Base-by-base conservation (phyloP, 1,140 invertebrate genomes). In the Coboldia fuscipes region DNA sequence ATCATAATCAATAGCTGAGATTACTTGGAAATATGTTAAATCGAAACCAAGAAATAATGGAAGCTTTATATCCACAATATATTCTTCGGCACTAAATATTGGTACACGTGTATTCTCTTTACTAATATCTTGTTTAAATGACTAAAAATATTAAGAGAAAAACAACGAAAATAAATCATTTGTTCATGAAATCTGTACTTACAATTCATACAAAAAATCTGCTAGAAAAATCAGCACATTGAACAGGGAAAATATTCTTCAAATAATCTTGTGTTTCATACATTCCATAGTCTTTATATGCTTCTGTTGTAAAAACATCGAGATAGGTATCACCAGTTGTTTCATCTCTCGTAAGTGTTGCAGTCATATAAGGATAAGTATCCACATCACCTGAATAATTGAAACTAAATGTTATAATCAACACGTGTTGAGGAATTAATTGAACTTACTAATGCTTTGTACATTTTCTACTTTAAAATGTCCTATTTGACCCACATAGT, bases 1-100 rank as follows among this genome's bases (percentile, higher is more conserved):
- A 16, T 32, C 30, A 8, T 16, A 16, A 19, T 32, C 30, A 9
- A 10, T 4, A 16, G 30, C 30, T 18, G 18, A 19, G 4, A 32
- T 13, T 32, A 32, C 21, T 24, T 34, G 18, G 27, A 23, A 16
- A 29, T 17, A 26, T 21, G 37, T 35, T 15, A 39, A 28, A 20
- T 39, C 34, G 22, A 39, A 39, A 36, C 33, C 33, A 8, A 16
- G 12, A 18, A 30, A 34, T 16, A 39, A 23, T n/a, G 37, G 37
- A 16, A 34, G 30, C 22, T 28, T 32, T 22, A 39, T 22, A n/a
- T 23, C 12, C 3, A 39, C 3, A 4, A 18, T 29, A 26, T 39
- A 39, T n/a, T 6, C 6, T 2, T 12, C 15, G 14, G 31, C 3
- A 14, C 33, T 24, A 27, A 39, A 39, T 12, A 19, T 5, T 8